Percentiles rank a stretch among this genome's conserved stretches.
phyloP scores from a whole-genome alignment of 2,888 invertebrate species.

The Adelphocoris suturalis region DNA sequence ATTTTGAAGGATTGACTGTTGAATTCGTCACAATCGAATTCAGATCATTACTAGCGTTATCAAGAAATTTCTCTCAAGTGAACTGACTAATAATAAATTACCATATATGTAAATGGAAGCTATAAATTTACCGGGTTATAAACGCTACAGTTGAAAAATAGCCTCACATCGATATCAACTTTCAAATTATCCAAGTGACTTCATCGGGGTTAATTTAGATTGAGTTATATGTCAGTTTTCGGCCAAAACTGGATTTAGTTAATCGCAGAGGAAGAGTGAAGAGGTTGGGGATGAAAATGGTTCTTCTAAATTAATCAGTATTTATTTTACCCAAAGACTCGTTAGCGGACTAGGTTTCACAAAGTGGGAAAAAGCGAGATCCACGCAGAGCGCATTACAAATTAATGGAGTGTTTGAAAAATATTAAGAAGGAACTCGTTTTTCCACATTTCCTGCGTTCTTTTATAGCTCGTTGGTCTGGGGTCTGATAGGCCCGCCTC shows the following conservation, averaged over 20 bases:
- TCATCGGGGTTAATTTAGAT: conserved; percentile 11
- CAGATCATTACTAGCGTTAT: no score
- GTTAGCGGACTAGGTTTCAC: background rate
- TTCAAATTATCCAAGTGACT: background rate
- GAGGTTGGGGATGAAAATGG: background rate
- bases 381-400: background rate
- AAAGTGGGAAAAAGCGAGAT: background rate
- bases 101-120: background rate
- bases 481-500: background rate
- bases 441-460: background rate
- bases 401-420: conserved; percentile 5
- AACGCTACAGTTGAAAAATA: background rate
- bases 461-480: background rate
- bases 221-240: conserved; percentile 34
- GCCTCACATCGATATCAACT: background rate
- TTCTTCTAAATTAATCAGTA: background rate
- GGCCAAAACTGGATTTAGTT: conserved; percentile 16
- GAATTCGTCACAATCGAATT: no score
- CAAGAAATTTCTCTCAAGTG: background rate
- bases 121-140: background rate
- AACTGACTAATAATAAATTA: background rate
- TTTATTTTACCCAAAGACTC: background rate
- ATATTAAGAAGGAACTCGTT: background rate
- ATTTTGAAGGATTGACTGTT: no score
- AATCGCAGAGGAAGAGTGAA: background rate